Evolutionary conservation across 2,888 invertebrate species (phyloP).

Genomic region (Idaea aversata): DNA sequence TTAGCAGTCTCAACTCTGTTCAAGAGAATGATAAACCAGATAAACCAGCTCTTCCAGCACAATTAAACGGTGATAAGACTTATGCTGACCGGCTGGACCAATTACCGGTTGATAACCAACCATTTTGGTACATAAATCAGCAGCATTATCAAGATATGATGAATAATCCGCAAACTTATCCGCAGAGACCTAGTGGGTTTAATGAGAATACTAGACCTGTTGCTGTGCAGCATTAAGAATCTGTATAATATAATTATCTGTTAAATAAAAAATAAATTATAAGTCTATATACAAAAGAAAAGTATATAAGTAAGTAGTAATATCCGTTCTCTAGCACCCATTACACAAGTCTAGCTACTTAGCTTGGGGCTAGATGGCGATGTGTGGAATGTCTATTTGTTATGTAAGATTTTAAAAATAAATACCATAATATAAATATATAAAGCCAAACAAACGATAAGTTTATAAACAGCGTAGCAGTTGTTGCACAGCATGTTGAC

Average conservation of each 20-base stretch:
- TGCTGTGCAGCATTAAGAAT: not conserved
- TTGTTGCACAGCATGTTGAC: too few species aligned
- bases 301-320: too few species aligned
- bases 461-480: too few species aligned
- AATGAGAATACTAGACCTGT: not conserved
- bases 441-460: too few species aligned
- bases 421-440: too few species aligned
- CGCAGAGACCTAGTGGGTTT: not conserved
- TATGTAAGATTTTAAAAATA: too few species aligned
- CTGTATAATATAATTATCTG: not conserved
- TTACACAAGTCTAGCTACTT: too few species aligned
- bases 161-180: not conserved
- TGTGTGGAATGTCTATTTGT: too few species aligned
- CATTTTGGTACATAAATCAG: not conserved
- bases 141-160: not conserved
- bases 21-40: not conserved
- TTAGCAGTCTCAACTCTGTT: not conserved
- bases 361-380: too few species aligned
- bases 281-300: too few species aligned
- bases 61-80: constrained; percentile 24
- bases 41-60: constrained; percentile 21
- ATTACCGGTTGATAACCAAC: not conserved
- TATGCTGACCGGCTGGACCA: constrained; percentile 20
- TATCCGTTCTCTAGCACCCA: too few species aligned
- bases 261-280: not conserved